These are phyloP conservation scores for Dynastes maya DNA, from an alignment of 2,888 invertebrate species.

Conservation along the genomic window DNA sequence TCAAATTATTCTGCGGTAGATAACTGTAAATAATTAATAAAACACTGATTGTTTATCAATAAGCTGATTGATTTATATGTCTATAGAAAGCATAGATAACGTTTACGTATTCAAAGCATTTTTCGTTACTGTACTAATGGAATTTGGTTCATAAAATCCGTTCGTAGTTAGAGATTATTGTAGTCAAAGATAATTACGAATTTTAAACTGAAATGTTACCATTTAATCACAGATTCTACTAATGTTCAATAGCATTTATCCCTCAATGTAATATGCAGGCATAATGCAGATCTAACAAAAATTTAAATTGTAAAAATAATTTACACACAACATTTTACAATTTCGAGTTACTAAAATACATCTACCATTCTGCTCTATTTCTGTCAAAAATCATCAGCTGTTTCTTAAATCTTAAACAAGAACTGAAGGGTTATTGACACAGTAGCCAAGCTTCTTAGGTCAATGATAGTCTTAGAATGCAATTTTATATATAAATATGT, in stretches of 20 bases:
- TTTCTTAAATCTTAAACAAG: conserved; percentile 35
- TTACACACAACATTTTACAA: neutral
- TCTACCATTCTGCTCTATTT: conserved; percentile 27
- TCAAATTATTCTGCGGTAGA: neutral
- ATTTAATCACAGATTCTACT: no score
- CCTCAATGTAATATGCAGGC: no score
- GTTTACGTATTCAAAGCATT: no score
- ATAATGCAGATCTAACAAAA: no score
- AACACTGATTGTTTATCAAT: neutral
- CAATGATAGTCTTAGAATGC: neutral
- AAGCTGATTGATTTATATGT: no score
- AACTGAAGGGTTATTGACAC: conserved; percentile 40
- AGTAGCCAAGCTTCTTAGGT: conserved; percentile 32
- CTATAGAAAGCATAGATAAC: no score
- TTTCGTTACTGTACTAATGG: no score
- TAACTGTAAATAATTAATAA: conserved; percentile 6
- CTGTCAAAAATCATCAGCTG: conserved; percentile 41
- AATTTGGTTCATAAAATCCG: no score
- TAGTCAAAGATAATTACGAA: no score
- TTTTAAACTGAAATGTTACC: no score
- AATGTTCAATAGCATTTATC: no score
- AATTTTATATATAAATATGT: neutral
- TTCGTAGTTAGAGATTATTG: no score
- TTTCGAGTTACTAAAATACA: neutral
- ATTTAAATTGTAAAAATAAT: neutral